Conservation (phyloP, 1,140 invertebrate genomes). For the Heterodera schachtii region DNA sequence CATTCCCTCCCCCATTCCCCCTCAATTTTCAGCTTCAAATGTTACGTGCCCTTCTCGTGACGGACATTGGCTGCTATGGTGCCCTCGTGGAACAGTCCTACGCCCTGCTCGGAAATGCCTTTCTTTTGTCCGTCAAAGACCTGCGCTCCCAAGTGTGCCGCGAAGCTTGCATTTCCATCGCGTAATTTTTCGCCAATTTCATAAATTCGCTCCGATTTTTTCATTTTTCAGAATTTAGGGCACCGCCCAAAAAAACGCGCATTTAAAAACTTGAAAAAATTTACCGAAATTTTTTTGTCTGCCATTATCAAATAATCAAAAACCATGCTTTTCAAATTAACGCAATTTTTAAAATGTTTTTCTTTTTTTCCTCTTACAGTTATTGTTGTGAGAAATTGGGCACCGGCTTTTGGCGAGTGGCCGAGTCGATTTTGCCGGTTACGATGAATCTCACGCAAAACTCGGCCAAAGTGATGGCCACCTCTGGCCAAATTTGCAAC, state of each 20-base stretch:
- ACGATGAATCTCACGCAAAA: constrained; percentile 91
- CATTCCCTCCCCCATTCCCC: too few species aligned
- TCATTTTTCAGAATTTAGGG: too few species aligned
- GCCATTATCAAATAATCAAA: too few species aligned
- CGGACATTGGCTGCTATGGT: constrained; percentile 78
- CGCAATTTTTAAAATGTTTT: not conserved
- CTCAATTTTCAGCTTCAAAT: constrained; percentile 41
- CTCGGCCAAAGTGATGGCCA: constrained; percentile 91
- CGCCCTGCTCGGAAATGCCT: constrained; percentile 79
- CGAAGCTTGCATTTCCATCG: constrained; percentile 90
- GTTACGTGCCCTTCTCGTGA: constrained; percentile 67
- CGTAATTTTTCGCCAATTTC: constrained; percentile 62
- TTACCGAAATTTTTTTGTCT: too few species aligned
- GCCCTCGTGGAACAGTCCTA: constrained; percentile 78
- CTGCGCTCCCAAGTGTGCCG: constrained; percentile 85
- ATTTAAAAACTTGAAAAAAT: too few species aligned
- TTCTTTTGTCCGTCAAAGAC: constrained; percentile 84
- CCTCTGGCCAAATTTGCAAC: constrained; percentile 82
- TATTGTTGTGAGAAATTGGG: constrained; percentile 82
- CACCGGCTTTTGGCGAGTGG: constrained; percentile 82
- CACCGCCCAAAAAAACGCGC: too few species aligned
- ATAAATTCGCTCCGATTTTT: too few species aligned
- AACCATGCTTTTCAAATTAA: too few species aligned
- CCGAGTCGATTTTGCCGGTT: constrained; percentile 78
- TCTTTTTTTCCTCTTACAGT: constrained; percentile 14